These are phyloP conservation scores for Latrodectus elegans DNA, from an alignment of 2,888 invertebrate genomes.

Conservation along the genomic window DNA sequence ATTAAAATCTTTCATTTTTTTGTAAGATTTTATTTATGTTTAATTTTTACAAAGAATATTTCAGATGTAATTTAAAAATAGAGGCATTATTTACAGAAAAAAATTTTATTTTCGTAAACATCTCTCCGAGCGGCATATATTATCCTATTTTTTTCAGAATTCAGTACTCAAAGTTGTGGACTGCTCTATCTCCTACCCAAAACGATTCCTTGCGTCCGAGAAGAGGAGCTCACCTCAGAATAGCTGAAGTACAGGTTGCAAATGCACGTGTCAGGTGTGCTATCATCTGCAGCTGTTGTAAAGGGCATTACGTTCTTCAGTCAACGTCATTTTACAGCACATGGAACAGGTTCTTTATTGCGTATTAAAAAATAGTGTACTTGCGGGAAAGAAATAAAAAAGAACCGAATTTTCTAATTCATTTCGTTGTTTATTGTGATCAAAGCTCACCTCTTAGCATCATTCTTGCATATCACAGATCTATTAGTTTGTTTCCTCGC, in stretches of 20 bases:
- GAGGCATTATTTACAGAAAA: not conserved
- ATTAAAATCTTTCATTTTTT: too few species aligned
- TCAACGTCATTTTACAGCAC: conserved; percentile 32
- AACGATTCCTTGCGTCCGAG: not conserved
- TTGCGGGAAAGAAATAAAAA: conserved; percentile 6
- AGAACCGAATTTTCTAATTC: not conserved
- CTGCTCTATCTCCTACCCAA: not conserved
- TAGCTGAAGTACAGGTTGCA: conserved; percentile 44
- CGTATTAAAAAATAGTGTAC: not conserved
- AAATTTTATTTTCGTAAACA: not conserved
- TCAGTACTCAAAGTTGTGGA: too few species aligned
- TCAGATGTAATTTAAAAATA: not conserved
- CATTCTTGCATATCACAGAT: too few species aligned
- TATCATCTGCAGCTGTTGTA: conserved; percentile 36
- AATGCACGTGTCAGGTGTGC: conserved; percentile 62
- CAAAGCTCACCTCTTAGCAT: too few species aligned
- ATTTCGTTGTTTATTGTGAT: not conserved
- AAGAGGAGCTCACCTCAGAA: not conserved
- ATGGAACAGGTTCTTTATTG: conserved; percentile 4
- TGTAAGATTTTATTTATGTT: too few species aligned
- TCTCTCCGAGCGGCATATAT: not conserved
- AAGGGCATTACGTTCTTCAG: conserved; percentile 24
- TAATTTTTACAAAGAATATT: not conserved
- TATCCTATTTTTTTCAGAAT: not conserved
- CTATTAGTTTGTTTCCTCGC: too few species aligned